phyloP scores from a whole-genome alignment of 1,140 invertebrate genomes.

The Gonioctena quinquepunctata region DNA sequence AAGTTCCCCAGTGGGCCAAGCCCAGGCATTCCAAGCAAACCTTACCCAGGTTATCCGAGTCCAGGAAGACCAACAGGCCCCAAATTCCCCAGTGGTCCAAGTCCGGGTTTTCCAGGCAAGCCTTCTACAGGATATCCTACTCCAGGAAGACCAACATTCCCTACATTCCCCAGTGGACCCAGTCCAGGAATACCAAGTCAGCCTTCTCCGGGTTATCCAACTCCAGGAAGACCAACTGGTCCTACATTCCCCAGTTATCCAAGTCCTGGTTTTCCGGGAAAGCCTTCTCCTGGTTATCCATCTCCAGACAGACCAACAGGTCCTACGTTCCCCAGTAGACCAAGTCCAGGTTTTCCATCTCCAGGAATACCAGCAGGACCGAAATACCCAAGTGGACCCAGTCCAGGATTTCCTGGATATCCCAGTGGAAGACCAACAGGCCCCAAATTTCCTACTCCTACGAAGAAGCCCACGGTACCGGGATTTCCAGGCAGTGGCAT shows the following conservation, averaged over 20 bases:
- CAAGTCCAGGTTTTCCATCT: conserved; percentile 8
- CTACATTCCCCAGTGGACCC: conserved; percentile 41
- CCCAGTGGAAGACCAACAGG: conserved; percentile 41
- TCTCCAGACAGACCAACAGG: conserved; percentile 18
- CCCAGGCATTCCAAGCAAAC: conserved; percentile 5
- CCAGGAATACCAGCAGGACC: conserved; percentile 11
- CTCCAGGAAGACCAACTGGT: conserved; percentile 41
- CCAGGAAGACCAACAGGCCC: conserved; percentile 46
- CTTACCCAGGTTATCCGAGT: conserved; percentile 7
- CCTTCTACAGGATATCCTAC: conserved; percentile 4
- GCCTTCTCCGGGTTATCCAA: conserved; percentile 5
- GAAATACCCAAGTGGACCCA: not conserved
- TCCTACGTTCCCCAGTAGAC: conserved; percentile 27
- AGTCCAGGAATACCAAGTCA: conserved; percentile 5
- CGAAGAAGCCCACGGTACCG: not conserved
- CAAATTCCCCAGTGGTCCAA: conserved; percentile 38
- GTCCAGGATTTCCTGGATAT: conserved; percentile 42
- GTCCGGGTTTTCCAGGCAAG: conserved; percentile 7
- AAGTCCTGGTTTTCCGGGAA: not conserved
- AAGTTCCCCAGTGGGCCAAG: conserved; percentile 38
- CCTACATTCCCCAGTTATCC: conserved; percentile 44
- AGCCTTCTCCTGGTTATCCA: not conserved
- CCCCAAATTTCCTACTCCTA: conserved; percentile 49
- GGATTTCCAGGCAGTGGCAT: not conserved
- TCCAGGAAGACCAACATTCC: conserved; percentile 44